phyloP scores from a whole-genome alignment of 30 jellyfish, hydroid and myxozoan species.

The Aurelia sp. region DNA sequence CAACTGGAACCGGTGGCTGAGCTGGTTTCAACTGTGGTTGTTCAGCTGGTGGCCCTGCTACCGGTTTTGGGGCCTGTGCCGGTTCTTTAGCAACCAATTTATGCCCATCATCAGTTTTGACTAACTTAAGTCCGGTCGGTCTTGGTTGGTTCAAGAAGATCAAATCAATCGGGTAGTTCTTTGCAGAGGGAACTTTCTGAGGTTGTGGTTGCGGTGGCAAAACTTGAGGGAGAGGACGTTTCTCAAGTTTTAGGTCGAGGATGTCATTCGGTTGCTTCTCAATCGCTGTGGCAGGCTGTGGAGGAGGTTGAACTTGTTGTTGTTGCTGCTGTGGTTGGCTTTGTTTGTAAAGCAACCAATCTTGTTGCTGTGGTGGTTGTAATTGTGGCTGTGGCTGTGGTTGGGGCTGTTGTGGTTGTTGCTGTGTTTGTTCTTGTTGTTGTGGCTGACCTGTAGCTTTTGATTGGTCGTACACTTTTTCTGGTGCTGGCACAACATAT shows the following conservation, averaged over 20 bases:
- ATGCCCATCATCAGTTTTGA: slow-evolving; percentile 15
- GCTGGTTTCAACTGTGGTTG: not conserved
- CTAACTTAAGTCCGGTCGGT: slow-evolving; percentile 11
- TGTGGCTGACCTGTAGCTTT: not conserved
- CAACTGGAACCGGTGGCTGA: not conserved
- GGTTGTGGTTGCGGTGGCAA: slow-evolving; percentile 44
- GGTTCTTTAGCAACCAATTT: slow-evolving; percentile 29
- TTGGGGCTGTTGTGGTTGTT: slow-evolving; percentile 3
- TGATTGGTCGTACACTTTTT: slow-evolving; percentile 24
- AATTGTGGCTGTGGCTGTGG: not conserved
- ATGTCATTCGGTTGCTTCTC: slow-evolving; percentile 7
- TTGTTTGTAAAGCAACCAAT: no score
- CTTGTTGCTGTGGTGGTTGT: not conserved
- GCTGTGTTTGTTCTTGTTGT: slow-evolving; percentile 5
- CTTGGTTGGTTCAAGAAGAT: slow-evolving; percentile 33
- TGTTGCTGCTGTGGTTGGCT: slow-evolving; percentile 7
- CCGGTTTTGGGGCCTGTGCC: not conserved
- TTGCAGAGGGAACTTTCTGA: slow-evolving; percentile 69
- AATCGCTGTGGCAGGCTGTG: slow-evolving; percentile 5
- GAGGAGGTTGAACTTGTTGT: slow-evolving; percentile 26
- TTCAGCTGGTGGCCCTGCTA: no score
- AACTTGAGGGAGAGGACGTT: slow-evolving; percentile 33
- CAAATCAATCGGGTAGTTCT: slow-evolving; percentile 59
- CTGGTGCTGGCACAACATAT: slow-evolving; percentile 56
- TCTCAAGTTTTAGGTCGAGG: slow-evolving; percentile 41